Percentiles rank a stretch among this genome's conserved stretches.
Evolutionary conservation across 2,113 vertebrate species (phyloP).

Genomic region (Caloenas nicobarica): DNA sequence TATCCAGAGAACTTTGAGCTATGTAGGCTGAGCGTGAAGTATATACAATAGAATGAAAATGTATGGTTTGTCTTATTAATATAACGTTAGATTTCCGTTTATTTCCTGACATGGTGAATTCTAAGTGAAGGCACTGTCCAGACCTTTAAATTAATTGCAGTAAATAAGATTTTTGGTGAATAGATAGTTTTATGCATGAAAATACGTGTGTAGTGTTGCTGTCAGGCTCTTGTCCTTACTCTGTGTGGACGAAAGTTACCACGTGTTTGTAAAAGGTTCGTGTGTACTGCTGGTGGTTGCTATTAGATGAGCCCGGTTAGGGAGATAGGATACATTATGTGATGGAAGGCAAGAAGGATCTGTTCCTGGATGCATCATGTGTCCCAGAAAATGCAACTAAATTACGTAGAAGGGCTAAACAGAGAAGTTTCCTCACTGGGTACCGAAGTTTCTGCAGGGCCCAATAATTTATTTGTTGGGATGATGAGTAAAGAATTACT

Average conservation of each 20-base stretch:
- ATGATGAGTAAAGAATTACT: not conserved
- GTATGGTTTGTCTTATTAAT: not conserved
- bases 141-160: not conserved
- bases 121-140: not conserved
- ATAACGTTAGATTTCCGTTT: not conserved
- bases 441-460: not conserved
- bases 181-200: not conserved
- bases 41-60: not conserved
- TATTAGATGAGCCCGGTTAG: not conserved
- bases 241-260: not conserved
- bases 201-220: not conserved
- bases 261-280: not conserved
- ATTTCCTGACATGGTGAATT: not conserved
- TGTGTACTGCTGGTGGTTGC: not conserved
- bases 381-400: not conserved
- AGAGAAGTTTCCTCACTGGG: not conserved
- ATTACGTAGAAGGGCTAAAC: not conserved
- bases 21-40: not conserved
- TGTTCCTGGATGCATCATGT: not conserved
- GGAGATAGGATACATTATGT: fast-evolving
- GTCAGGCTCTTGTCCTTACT: not conserved
- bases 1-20: not conserved
- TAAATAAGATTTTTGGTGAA: not conserved
- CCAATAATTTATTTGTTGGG: not conserved
- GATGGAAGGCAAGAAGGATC: not conserved